Base-by-base conservation (phyloP, 2,113 vertebrate genomes). In the Eublepharis macularius region DNA sequence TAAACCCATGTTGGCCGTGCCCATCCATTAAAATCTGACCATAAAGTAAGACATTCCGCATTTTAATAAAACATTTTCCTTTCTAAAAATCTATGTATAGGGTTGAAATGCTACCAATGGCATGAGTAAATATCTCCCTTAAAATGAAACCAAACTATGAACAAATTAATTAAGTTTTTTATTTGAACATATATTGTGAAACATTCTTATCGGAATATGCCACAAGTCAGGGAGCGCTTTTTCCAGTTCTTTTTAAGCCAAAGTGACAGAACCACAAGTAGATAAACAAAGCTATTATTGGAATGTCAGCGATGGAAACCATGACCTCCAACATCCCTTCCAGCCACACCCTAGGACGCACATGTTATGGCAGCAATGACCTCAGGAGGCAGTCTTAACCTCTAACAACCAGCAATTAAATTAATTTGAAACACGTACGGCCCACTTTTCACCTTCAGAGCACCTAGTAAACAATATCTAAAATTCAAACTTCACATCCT, bases 401-500 rank as follows among this genome's bases (percentile, higher is more conserved):
- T 21, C 6, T 49, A 60, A 57, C 43, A 77, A 72, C 10, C 12
- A 82, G 43, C 54, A 63, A 87, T 78, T 83, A 87, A 19, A 36
- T 72, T 79, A 70, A 83, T n/a, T 80, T 39, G 66, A 32, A 82
- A 76, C 47, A 79, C 43, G 45, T 84, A 84, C 14, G 34, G 34
- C 54, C 26, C 34, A 49, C 26, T 65, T 82, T 82, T 73, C 86
- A 78, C 66, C 74, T 72, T 78, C 34, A 51, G n/a, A 83, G 19
- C 34, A 63, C 12, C 19, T 72, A 32, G 39, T 80, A 80, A 70
- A 85, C 41, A 63, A 79, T 72, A 45, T 70, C 32, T 63, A 60
- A 80, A 39, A 78, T 70, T 10, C 14, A 57, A 78, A 60, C 16
- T n/a, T 79, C 34, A 47, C 39, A 63, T 70, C 49, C 24, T 41